A percentile compares a stretch with the other conserved stretches of the same genome.
Conservation (phyloP, 2,797 vertebrate species). For the Pipistrellus pygmaeus region DNA sequence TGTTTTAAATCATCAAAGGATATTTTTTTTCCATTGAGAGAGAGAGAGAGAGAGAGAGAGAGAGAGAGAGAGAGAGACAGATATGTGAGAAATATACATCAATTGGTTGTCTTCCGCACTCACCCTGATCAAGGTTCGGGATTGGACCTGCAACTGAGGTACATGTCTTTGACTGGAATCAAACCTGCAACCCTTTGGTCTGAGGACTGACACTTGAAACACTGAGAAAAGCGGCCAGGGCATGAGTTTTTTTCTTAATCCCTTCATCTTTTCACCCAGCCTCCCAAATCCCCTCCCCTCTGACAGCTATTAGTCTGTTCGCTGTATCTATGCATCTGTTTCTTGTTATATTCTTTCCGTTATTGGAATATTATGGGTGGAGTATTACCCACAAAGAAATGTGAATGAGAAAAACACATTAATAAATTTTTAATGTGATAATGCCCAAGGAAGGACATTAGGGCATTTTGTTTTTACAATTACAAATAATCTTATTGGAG, state of each 20-base stretch:
- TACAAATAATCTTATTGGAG: background rate
- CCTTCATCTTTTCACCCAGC: background rate
- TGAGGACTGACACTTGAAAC: too few relatives aligned
- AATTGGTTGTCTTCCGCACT: too few relatives aligned
- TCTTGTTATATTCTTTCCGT: background rate
- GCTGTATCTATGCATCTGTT: background rate
- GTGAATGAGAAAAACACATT: constrained; percentile 44
- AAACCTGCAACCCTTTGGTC: too few relatives aligned
- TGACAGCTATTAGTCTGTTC: background rate
- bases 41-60: too few relatives aligned
- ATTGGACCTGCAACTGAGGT: too few relatives aligned
- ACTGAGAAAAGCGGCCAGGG: too few relatives aligned
- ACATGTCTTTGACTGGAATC: too few relatives aligned
- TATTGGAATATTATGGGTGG: background rate
- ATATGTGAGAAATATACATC: too few relatives aligned
- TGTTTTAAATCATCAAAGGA: too few relatives aligned
- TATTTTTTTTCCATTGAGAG: too few relatives aligned
- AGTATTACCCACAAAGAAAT: constrained; percentile 25
- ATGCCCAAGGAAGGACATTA: constrained; percentile 23
- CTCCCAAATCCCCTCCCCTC: background rate
- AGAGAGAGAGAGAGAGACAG: too few relatives aligned
- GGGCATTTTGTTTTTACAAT: constrained; percentile 18
- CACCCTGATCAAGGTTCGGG: too few relatives aligned
- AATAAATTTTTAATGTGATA: background rate
- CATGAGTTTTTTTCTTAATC: background rate